A percentile compares a stretch with the other conserved stretches of the same genome.
These are phyloP conservation scores for Hemaris fuciformis DNA, from an alignment of 2,888 invertebrate genomes.

Conservation along the genomic window DNA sequence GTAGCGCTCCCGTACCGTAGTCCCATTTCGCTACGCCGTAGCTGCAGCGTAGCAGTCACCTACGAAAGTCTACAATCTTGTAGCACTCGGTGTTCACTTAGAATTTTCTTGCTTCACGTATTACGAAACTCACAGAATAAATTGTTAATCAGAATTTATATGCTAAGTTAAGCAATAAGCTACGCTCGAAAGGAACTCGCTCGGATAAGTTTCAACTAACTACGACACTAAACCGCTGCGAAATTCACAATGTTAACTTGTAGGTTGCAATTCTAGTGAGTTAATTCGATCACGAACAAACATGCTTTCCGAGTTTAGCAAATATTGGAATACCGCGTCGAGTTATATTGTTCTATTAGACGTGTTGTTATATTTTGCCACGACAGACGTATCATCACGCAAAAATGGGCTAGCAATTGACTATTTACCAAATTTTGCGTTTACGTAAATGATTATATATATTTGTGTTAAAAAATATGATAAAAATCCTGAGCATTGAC, in stretches of 20 bases:
- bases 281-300: constrained; percentile 14
- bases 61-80: constrained; percentile 26
- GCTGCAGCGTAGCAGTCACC: constrained; percentile 31
- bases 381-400: no score
- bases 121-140: constrained; percentile 29
- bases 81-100: constrained; percentile 19
- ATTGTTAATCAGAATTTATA: constrained; percentile 44
- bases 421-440: no score
- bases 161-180: constrained; percentile 43
- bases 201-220: constrained; percentile 23
- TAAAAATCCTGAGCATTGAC: no score
- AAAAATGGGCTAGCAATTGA: no score
- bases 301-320: background rate
- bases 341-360: no score
- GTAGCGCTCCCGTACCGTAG: constrained; percentile 6
- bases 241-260: constrained; percentile 23
- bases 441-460: no score
- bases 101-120: constrained; percentile 20
- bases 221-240: constrained; percentile 21
- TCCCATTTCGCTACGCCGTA: constrained; percentile 31
- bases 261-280: constrained; percentile 14
- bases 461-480: no score
- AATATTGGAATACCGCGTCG: background rate
- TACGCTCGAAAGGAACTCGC: constrained; percentile 30
- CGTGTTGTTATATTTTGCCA: no score